Percentiles rank a stretch among this genome's conserved stretches.
phyloP scores from a whole-genome alignment of 2,888 invertebrate genomes.

The Cantharis rustica region DNA sequence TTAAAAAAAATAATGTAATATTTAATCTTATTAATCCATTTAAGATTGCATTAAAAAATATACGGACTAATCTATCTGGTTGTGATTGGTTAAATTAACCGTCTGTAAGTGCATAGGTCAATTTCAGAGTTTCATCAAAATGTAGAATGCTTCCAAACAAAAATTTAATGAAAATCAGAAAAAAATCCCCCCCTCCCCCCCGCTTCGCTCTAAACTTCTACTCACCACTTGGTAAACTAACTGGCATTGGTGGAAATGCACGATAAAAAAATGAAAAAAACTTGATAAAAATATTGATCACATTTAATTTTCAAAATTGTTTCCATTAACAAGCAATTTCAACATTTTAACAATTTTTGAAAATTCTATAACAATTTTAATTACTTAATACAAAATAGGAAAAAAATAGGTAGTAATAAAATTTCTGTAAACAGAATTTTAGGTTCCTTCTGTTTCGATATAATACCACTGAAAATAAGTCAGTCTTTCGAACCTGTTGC shows the following conservation, averaged over 20 bases:
- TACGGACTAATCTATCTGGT: too few relatives aligned
- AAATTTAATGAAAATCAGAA: too few relatives aligned
- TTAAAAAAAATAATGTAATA: too few relatives aligned
- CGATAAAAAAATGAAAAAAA: background rate
- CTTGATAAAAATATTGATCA: background rate
- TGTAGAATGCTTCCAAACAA: too few relatives aligned
- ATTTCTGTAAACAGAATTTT: background rate
- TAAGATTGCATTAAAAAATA: too few relatives aligned
- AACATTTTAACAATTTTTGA: background rate
- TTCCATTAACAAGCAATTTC: background rate
- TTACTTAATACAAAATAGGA: background rate
- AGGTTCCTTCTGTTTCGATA: background rate
- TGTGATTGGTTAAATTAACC: too few relatives aligned
- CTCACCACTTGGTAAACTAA: too few relatives aligned
- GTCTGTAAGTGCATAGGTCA: too few relatives aligned
- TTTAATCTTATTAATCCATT: too few relatives aligned
- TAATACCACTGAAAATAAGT: background rate
- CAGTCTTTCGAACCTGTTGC: background rate
- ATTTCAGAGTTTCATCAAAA: too few relatives aligned
- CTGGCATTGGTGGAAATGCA: background rate
- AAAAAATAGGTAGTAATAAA: background rate
- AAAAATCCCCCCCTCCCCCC: too few relatives aligned
- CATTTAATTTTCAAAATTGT: background rate
- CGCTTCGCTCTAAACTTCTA: background rate
- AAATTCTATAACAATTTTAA: background rate